phyloP scores from a whole-genome alignment of 2,113 vertebrate species.

The Proterorhinus semilunaris region DNA sequence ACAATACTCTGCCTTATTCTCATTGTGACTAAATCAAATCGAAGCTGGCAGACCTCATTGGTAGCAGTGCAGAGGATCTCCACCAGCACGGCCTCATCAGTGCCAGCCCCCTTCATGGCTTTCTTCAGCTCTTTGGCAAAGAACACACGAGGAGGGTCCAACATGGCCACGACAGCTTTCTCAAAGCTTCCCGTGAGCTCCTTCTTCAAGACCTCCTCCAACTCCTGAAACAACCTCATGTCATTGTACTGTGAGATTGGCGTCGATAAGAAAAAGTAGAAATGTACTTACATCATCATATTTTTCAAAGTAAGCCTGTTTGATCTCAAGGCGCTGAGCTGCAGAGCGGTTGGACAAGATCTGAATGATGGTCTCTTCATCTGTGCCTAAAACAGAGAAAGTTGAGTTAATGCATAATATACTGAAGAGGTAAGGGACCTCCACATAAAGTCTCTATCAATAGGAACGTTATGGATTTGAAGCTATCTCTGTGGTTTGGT shows the following conservation, averaged over 20 bases:
- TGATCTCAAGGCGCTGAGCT: conserved; percentile 76
- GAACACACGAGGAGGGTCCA: conserved; percentile 82
- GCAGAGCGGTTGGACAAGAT: conserved; percentile 76
- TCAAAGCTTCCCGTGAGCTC: conserved; percentile 89
- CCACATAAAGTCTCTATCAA: too few species aligned
- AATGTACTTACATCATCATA: conserved; percentile 76
- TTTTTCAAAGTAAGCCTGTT: conserved; percentile 80
- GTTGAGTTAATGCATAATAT: not conserved
- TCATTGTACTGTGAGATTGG: not conserved
- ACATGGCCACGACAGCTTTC: conserved; percentile 83
- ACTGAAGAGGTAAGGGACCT: too few species aligned
- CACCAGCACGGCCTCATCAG: conserved; percentile 83
- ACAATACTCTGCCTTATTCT: not conserved
- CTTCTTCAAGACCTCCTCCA: conserved; percentile 86
- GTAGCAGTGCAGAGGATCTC: conserved; percentile 88
- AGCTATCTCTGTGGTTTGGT: too few species aligned
- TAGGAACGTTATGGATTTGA: too few species aligned
- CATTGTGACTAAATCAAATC: not conserved
- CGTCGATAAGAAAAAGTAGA: not conserved
- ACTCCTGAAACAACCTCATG: conserved; percentile 75
- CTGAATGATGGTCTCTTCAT: conserved; percentile 76
- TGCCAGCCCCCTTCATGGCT: conserved; percentile 91
- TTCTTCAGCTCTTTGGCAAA: conserved; percentile 82
- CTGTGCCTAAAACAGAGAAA: conserved; percentile 65
- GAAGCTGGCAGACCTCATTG: conserved; percentile 74